phyloP scores from a whole-genome alignment of 2,113 vertebrate species.

The Tragelaphus strepsiceros region DNA sequence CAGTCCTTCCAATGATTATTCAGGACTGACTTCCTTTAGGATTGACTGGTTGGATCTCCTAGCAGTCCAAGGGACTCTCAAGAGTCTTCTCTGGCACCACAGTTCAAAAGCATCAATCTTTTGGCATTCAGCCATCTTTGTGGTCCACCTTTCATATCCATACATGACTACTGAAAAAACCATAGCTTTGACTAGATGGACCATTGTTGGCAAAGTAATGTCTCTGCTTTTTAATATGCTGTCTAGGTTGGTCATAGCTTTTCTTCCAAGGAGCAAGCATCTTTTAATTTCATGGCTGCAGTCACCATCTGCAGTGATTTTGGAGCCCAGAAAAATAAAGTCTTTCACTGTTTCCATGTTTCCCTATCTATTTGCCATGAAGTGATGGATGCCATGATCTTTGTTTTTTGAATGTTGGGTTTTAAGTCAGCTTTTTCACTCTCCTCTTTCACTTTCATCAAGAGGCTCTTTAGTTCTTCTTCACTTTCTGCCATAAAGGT shows the following conservation, averaged over 20 bases:
- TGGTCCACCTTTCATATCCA: background rate
- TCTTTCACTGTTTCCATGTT: background rate
- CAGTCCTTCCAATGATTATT: background rate
- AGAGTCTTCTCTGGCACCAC: background rate
- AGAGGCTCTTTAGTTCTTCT: background rate
- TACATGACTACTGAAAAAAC: background rate
- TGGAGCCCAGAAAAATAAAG: background rate
- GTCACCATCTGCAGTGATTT: background rate
- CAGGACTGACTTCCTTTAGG: background rate
- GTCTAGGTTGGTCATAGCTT: background rate
- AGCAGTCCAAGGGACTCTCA: background rate
- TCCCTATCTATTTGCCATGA: background rate
- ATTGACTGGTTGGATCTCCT: background rate
- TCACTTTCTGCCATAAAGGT: background rate
- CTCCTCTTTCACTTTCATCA: background rate
- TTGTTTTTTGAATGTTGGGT: background rate
- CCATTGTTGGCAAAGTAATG: background rate
- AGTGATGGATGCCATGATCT: background rate
- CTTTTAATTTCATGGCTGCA: background rate
- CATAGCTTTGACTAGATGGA: background rate
- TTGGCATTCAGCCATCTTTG: background rate
- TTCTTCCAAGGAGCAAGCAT: background rate
- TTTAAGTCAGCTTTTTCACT: background rate
- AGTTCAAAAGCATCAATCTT: background rate
- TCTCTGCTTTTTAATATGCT: background rate